Conservation (phyloP, 2,888 invertebrate genomes). For the Pecten maximus region DNA sequence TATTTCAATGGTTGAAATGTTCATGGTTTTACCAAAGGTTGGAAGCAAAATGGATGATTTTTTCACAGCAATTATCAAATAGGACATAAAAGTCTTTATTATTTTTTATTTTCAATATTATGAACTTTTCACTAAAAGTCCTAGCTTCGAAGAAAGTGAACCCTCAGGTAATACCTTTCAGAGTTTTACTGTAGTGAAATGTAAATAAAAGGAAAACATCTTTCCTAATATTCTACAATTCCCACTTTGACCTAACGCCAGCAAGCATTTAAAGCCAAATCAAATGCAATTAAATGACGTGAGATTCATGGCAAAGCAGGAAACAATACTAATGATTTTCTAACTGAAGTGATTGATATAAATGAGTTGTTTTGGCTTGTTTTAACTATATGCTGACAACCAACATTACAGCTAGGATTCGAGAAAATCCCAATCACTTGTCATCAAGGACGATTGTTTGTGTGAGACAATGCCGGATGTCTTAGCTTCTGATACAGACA, state of each 20-base stretch:
- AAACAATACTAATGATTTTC: neutral
- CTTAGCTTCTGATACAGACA: neutral
- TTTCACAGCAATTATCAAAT: too few relatives aligned
- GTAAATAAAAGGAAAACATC: neutral
- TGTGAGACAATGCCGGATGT: neutral
- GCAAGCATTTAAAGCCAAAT: neutral
- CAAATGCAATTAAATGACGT: neutral
- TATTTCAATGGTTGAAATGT: too few relatives aligned
- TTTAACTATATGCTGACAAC: neutral
- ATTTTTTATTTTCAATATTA: too few relatives aligned
- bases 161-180: too few relatives aligned
- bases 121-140: too few relatives aligned
- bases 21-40: too few relatives aligned
- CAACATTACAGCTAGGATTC: neutral
- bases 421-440: neutral
- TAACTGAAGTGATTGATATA: neutral
- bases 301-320: neutral
- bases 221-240: neutral
- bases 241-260: neutral
- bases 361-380: neutral
- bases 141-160: too few relatives aligned
- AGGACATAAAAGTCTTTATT: too few relatives aligned
- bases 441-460: neutral
- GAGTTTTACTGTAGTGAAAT: too few relatives aligned
- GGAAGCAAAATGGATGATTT: too few relatives aligned